phyloP scores from a whole-genome alignment of 2,113 vertebrate species.

The Neotoma lepida region DNA sequence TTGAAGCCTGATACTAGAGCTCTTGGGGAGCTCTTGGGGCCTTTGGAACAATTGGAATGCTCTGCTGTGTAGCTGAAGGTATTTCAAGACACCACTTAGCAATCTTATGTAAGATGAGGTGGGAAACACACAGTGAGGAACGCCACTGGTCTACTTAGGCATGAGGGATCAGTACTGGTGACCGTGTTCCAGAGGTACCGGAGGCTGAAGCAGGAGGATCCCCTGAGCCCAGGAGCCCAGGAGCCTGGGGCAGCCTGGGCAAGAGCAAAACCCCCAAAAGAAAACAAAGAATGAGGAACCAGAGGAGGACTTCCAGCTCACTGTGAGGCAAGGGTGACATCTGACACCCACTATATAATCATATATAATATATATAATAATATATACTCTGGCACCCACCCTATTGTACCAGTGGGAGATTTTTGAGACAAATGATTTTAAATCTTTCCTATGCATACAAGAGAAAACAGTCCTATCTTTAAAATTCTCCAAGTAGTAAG shows the following conservation, averaged over 20 bases:
- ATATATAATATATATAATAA: no score
- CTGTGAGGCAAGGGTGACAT: not conserved
- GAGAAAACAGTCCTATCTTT: not conserved
- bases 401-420: not conserved
- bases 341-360: not conserved
- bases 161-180: not conserved
- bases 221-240: not conserved
- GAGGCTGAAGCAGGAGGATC: not conserved
- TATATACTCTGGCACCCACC: no score
- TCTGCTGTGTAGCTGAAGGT: conserved; percentile 15
- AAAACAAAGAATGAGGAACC: not conserved
- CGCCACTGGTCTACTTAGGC: not conserved
- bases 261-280: not conserved
- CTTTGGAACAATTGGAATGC: conserved; percentile 62
- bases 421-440: not conserved
- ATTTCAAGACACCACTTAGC: conserved; percentile 61
- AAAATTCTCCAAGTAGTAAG: not conserved
- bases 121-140: not conserved
- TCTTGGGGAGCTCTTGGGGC: not conserved
- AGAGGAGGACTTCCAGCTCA: not conserved
- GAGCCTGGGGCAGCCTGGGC: not conserved
- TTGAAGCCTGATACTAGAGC: not conserved
- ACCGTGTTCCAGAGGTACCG: not conserved
- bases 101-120: conserved; percentile 2
- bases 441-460: not conserved